These are phyloP conservation scores for Lota lota DNA, from an alignment of 2,113 vertebrate genomes.

Conservation along the genomic window DNA sequence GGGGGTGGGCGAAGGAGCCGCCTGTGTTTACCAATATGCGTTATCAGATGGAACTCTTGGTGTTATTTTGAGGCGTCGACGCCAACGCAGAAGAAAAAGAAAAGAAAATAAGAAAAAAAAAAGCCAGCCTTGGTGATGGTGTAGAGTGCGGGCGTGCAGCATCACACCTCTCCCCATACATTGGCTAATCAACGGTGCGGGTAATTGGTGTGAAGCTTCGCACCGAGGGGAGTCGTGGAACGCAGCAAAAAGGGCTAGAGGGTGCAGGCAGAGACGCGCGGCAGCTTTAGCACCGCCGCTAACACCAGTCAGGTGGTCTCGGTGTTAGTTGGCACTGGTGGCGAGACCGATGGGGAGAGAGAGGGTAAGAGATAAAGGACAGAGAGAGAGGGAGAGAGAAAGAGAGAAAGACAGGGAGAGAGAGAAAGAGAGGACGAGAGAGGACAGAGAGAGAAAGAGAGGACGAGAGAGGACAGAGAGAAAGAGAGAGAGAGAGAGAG, in stretches of 20 bases:
- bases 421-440: not conserved
- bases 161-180: conserved; percentile 28
- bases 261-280: conserved; percentile 17
- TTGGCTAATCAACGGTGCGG: conserved; percentile 35
- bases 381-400: not conserved
- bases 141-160: not conserved
- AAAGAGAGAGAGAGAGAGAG: too few species aligned
- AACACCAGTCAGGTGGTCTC: conserved; percentile 39
- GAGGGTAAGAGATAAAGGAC: not conserved
- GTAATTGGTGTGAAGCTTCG: conserved; percentile 43
- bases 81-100: not conserved
- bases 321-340: conserved; percentile 18
- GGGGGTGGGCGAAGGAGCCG: not conserved
- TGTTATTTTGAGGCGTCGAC: not conserved
- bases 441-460: conserved; percentile 6
- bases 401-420: conserved; percentile 6
- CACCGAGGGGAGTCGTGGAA: conserved; percentile 21
- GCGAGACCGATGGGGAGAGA: conserved; percentile 17
- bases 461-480: too few species aligned
- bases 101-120: not conserved
- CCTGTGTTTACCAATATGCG: not conserved
- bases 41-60: not conserved
- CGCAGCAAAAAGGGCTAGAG: conserved; percentile 21
- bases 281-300: conserved; percentile 28
- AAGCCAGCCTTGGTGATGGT: not conserved